Evolutionary conservation across 1,140 invertebrate species (phyloP), one percentile per base, ranked within the genome.

Genomic region (Euschistus heros): DNA sequence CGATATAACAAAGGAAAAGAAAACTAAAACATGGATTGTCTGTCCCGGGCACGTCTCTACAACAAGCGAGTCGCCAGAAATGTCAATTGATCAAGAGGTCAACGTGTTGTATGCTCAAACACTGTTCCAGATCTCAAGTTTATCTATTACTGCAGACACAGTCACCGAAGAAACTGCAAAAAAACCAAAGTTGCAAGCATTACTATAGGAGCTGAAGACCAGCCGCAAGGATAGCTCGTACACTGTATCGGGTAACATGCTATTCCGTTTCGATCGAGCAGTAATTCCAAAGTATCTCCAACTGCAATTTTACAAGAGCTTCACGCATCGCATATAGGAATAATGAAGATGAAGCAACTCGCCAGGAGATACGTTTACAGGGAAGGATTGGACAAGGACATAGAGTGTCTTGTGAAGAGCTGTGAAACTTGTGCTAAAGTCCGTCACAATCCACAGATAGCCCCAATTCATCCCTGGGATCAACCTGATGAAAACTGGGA

Each of bases 21-120:
- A 10, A 69, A 72, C 57, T 1, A 42, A 13, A 71, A 72, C 42
- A 69, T 59, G 1, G 70, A 72, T 22, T 60, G 57, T 30, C 22
- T 60, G 8, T 60, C 24, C 22, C 57, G 57, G 7, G 57, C 57
- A 27, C 65, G 66, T 27, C 42, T 17, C 17, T 44, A 44, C 42
- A 44, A 44, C 42, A 10, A 44, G 42, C 52, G 18, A 55, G n/a
- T 24, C 52, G 18, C n/a, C 52, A 18, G 52, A 24, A 55, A n/a
- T 55, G 52, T 8, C 52, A 55, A 55, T 55, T 18, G 7, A 7
- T 44, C 42, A 44, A 44, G 42, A 44, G 7, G n/a, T n/a, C n/a
- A n/a, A n/a, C n/a, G n/a, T n/a, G n/a, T n/a, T n/a, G n/a, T n/a
- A n/a, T n/a, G n/a, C 42, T 18, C n/a, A 55, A 55, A 55, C 52